These are phyloP conservation scores for Rotaria socialis DNA, from an alignment of 2,888 invertebrate genomes.

Conservation along the genomic window DNA sequence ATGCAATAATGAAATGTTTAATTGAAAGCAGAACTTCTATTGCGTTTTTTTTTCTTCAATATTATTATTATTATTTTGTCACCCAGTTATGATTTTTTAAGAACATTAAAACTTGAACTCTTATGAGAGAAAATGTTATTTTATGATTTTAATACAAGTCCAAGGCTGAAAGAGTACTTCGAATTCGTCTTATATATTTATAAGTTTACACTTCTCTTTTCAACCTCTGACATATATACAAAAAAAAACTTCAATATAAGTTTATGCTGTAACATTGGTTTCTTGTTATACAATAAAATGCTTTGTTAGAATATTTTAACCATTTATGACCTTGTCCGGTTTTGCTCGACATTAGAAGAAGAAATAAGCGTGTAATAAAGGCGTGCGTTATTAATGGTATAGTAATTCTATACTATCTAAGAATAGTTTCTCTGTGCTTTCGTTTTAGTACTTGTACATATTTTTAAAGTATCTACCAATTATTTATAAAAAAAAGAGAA, in stretches of 20 bases:
- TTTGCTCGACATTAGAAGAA: neutral
- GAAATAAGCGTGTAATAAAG: neutral
- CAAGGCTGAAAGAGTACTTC: neutral
- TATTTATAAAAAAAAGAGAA: neutral
- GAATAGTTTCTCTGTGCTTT: neutral
- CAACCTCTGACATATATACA: neutral
- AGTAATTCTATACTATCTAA: neutral
- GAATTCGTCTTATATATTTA: neutral
- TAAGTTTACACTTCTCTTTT: neutral
- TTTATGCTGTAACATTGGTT: neutral
- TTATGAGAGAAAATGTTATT: neutral
- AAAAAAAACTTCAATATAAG: neutral
- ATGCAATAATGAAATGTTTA: neutral
- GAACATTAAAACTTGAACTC: neutral
- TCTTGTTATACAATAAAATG: neutral
- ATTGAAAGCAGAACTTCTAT: neutral
- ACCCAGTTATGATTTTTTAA: neutral
- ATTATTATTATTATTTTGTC: neutral
- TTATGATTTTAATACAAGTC: neutral
- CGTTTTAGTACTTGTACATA: neutral
- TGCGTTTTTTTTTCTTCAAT: too few relatives aligned
- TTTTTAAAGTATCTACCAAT: neutral
- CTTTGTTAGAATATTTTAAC: neutral
- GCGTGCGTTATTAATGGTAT: neutral
- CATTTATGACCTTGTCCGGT: neutral